Conservation (phyloP, 2,888 invertebrate genomes). For the Meteorus cinctellus region DNA sequence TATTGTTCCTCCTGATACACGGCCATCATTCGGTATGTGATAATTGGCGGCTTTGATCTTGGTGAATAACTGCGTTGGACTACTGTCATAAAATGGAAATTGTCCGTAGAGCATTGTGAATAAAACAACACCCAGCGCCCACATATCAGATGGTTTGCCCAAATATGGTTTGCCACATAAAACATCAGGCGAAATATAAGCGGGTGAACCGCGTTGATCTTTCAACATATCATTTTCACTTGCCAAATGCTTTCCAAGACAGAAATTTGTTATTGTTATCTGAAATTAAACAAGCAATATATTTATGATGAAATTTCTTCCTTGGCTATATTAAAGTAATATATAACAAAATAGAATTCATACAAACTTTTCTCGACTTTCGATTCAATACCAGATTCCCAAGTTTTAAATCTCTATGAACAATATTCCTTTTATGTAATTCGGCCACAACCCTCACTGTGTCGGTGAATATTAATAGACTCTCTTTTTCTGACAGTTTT, state of each 20-base stretch:
- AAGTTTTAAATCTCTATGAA: conserved; percentile 85
- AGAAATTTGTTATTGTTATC: conserved; percentile 85
- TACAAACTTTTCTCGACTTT: conserved; percentile 75
- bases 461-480: conserved; percentile 83
- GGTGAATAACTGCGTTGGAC: conserved; percentile 82
- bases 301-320: not conserved
- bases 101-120: conserved; percentile 88
- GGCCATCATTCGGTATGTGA: conserved; percentile 79
- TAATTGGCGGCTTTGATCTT: conserved; percentile 85
- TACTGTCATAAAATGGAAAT: conserved; percentile 87
- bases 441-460: conserved; percentile 83
- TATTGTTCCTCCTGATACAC: conserved; percentile 79
- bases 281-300: conserved; percentile 38
- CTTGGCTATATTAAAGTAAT: not conserved
- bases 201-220: conserved; percentile 86
- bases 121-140: conserved; percentile 86
- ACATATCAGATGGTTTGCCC: conserved; percentile 89
- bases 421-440: conserved; percentile 85
- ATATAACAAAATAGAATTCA: not conserved
- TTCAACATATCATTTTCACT: conserved; percentile 82
- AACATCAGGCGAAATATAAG: conserved; percentile 88
- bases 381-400: conserved; percentile 86
- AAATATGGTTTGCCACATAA: conserved; percentile 84
- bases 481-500: conserved; percentile 83
- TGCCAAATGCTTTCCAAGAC: conserved; percentile 84